A percentile compares a stretch with the other conserved stretches of the same genome.
Conservation (phyloP, 2,797 vertebrate species). For the Chaetodon trifasciatus region DNA sequence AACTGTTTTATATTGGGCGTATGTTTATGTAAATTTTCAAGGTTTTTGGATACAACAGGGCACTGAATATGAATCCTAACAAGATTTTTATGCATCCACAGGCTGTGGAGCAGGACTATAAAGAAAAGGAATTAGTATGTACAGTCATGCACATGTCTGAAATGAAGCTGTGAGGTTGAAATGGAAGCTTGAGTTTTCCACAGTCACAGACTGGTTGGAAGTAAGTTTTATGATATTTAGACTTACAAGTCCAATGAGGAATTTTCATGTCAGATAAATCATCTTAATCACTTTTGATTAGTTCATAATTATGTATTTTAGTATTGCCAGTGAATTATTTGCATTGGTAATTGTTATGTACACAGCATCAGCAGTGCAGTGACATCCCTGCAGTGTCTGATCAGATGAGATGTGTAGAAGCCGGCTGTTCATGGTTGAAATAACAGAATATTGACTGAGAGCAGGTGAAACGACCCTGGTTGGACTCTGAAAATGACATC, state of each 20-base stretch:
- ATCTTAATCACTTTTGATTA: neutral
- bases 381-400: neutral
- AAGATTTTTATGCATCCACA: neutral
- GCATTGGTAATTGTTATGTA: neutral
- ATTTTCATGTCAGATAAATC: neutral
- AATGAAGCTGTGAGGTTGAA: no score
- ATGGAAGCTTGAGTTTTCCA: neutral
- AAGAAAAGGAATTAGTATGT: neutral
- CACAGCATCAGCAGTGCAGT: neutral
- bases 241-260: neutral
- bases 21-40: neutral
- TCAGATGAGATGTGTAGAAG: neutral
- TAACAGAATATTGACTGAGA: constrained; percentile 11
- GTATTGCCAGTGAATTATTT: neutral
- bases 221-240: neutral
- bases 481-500: constrained; percentile 1
- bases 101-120: neutral
- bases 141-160: neutral
- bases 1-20: neutral
- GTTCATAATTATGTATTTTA: neutral
- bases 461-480: neutral
- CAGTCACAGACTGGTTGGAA: neutral
- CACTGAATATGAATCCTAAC: neutral
- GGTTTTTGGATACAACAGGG: neutral
- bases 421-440: neutral